Evolutionary conservation across 2,888 invertebrate genomes (phyloP).

Genomic region (Bombylius major): DNA sequence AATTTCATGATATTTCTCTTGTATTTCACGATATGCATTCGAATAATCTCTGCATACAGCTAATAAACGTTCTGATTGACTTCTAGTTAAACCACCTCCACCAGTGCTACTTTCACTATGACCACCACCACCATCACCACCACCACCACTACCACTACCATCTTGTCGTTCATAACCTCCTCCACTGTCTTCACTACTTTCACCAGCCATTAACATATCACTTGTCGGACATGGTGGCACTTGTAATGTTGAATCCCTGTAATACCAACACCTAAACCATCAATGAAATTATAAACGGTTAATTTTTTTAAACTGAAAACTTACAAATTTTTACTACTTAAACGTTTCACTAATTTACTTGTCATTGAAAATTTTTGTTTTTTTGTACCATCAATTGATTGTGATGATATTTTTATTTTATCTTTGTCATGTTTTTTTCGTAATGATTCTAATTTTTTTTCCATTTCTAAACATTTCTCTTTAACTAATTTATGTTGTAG

Average conservation of each 20-base stretch:
- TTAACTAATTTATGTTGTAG: conserved; percentile 69
- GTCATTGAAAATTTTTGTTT: conserved; percentile 62
- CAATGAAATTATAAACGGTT: conserved; percentile 3
- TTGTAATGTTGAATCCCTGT: conserved; percentile 33
- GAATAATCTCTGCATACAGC: conserved; percentile 54
- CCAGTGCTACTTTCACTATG: conserved; percentile 31
- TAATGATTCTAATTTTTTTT: conserved; percentile 74
- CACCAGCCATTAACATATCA: conserved; percentile 33
- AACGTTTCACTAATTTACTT: conserved; percentile 58
- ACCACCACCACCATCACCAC: conserved; percentile 27
- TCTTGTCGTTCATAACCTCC: conserved; percentile 20
- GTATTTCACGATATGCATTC: conserved; percentile 58
- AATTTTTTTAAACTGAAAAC: conserved; percentile 20
- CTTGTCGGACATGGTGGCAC: conserved; percentile 35
- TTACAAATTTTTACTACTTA: conserved; percentile 70
- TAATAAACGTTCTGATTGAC: conserved; percentile 50
- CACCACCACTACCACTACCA: conserved; percentile 18
- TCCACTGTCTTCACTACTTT: conserved; percentile 31
- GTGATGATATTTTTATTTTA: conserved; percentile 45
- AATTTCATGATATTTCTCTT: conserved; percentile 72
- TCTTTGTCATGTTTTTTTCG: conserved; percentile 74
- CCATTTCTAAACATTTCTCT: conserved; percentile 71
- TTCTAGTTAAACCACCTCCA: conserved; percentile 41
- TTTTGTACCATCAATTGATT: conserved; percentile 45
- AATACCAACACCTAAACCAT: conserved; percentile 11